Evolutionary conservation across 1,140 invertebrate genomes (phyloP).

Genomic region (Drosophila biarmipes): DNA sequence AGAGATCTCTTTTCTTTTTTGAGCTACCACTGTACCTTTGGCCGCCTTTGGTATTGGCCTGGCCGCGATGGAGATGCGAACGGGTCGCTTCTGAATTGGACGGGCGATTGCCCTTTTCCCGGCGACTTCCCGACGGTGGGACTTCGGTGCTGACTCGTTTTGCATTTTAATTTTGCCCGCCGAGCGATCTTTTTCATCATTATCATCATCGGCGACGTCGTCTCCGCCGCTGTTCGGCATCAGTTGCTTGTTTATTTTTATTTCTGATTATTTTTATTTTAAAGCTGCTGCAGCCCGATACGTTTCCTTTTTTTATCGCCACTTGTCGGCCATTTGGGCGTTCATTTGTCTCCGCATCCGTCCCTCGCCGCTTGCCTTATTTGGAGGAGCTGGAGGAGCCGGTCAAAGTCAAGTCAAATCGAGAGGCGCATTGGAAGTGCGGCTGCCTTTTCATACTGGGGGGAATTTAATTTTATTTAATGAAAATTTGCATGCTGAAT

Average conservation of each 20-base stretch:
- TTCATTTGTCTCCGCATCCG: slow-evolving; percentile 49
- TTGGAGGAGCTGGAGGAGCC: slow-evolving; percentile 40
- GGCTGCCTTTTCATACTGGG: slow-evolving; percentile 20
- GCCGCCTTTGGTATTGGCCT: slow-evolving; percentile 22
- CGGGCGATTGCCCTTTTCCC: slow-evolving; percentile 34
- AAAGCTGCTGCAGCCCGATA: slow-evolving; percentile 66
- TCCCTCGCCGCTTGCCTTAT: slow-evolving; percentile 48
- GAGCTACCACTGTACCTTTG: slow-evolving; percentile 4
- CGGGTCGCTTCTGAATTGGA: slow-evolving; percentile 51
- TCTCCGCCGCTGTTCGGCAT: slow-evolving; percentile 38
- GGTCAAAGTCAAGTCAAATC: slow-evolving; percentile 68
- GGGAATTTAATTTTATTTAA: slow-evolving; percentile 68
- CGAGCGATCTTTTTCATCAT: slow-evolving; percentile 62
- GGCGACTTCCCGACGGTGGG: slow-evolving; percentile 12
- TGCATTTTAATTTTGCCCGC: slow-evolving; percentile 76
- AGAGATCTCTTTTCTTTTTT: neutral
- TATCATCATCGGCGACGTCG: slow-evolving; percentile 43
- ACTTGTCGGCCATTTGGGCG: slow-evolving; percentile 66
- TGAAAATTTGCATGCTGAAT: slow-evolving; percentile 77
- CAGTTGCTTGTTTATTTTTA: slow-evolving; percentile 70
- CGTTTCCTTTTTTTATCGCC: slow-evolving; percentile 64
- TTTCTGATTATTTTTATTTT: slow-evolving; percentile 81
- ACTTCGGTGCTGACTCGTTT: slow-evolving; percentile 65
- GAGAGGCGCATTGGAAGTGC: slow-evolving; percentile 47
- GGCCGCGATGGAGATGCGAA: slow-evolving; percentile 16